Evolutionary conservation across 2,113 vertebrate genomes (phyloP).

Genomic region (Atrichornis clamosus): DNA sequence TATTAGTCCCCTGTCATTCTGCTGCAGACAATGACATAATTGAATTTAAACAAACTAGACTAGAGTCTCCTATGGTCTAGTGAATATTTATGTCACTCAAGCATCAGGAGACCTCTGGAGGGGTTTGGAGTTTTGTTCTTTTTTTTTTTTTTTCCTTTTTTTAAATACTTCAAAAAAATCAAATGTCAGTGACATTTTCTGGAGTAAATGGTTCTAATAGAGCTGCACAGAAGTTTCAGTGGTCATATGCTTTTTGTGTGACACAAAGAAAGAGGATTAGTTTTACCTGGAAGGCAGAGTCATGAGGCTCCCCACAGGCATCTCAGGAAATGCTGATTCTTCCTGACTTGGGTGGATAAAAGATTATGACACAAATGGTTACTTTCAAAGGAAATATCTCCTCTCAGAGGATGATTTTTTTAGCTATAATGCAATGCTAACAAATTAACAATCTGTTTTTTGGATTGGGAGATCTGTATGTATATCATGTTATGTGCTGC

Average conservation of each 20-base stretch:
- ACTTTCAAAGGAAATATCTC: background rate
- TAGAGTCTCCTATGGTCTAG: slow-evolving; percentile 31
- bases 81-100: slow-evolving; percentile 52
- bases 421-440: background rate
- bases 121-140: background rate
- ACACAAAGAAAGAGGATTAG: background rate
- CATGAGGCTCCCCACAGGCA: background rate
- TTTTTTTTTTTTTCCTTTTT: background rate
- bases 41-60: slow-evolving; percentile 51
- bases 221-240: background rate
- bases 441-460: background rate
- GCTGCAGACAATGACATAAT: slow-evolving; percentile 7
- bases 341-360: background rate
- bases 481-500: rapidly evolving
- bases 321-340: background rate
- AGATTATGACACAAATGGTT: background rate
- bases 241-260: background rate
- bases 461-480: background rate
- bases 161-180: background rate
- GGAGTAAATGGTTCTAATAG: background rate
- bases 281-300: background rate
- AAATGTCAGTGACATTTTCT: background rate
- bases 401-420: background rate
- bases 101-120: background rate
- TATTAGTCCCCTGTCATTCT: background rate